Evolutionary conservation across 2,113 vertebrate genomes (phyloP).

Genomic region (Tupaia chinensis): DNA sequence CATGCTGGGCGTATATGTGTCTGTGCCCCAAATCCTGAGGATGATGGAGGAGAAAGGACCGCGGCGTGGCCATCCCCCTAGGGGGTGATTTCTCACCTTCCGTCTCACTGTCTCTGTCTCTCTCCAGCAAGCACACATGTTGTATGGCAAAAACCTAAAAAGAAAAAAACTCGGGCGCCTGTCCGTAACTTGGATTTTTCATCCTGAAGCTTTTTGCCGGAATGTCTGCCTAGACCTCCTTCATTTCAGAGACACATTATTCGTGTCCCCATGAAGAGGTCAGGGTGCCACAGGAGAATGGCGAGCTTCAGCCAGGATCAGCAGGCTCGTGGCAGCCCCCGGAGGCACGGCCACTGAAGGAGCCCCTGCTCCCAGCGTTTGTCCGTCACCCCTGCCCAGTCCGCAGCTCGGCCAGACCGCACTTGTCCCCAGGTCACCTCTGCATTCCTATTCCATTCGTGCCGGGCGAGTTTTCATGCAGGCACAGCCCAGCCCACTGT

Average conservation of each 20-base stretch:
- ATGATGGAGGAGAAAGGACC: no score
- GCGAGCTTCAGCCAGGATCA: background rate
- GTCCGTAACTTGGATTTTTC: background rate
- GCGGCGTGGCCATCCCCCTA: no score
- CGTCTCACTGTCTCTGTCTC: no score
- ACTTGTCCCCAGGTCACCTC: accelerated
- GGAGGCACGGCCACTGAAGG: background rate
- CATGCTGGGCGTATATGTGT: no score
- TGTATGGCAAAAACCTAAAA: no score
- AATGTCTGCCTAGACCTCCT: background rate
- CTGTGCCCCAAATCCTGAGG: no score
- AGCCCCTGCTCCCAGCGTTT: accelerated
- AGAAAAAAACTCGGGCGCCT: background rate
- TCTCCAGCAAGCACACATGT: no score
- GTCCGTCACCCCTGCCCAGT: background rate
- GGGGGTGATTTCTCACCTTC: no score
- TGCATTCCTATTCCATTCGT: no score
- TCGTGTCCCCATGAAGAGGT: background rate
- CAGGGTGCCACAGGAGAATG: background rate
- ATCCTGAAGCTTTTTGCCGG: background rate
- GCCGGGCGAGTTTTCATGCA: background rate
- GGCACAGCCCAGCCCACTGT: no score
- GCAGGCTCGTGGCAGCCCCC: background rate
- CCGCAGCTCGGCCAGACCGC: background rate
- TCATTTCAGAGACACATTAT: background rate